Conservation (phyloP, 2,113 vertebrate genomes). For the Mormoops blainvillei region DNA sequence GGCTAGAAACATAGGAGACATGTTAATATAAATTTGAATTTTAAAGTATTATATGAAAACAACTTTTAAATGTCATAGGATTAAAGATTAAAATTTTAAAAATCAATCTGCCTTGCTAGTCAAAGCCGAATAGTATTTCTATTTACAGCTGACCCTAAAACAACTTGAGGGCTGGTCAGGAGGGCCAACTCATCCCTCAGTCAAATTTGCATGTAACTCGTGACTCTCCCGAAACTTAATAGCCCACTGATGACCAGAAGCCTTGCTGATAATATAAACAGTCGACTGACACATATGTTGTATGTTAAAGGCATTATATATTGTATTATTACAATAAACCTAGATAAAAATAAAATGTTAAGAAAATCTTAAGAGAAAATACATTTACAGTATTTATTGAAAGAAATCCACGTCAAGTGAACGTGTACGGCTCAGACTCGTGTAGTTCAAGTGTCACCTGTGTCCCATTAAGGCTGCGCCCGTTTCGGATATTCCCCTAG, state of each 20-base stretch:
- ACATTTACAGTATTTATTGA: neutral
- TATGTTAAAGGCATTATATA: neutral
- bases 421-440: neutral
- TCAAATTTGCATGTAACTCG: neutral
- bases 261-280: neutral
- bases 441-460: neutral
- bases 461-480: neutral
- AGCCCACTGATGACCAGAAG: neutral
- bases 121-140: slow-evolving; percentile 8
- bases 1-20: slow-evolving; percentile 58
- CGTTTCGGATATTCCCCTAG: neutral
- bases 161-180: neutral
- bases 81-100: slow-evolving; percentile 63
- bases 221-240: neutral
- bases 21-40: neutral
- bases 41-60: neutral
- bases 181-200: no score
- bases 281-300: neutral
- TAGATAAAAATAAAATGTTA: neutral
- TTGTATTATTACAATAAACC: neutral
- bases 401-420: no score
- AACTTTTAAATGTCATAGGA: neutral
- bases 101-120: slow-evolving; percentile 51
- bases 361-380: neutral
- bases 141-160: neutral